Base-by-base conservation (phyloP, 2,888 invertebrate genomes). In the Sialis lutaria region DNA sequence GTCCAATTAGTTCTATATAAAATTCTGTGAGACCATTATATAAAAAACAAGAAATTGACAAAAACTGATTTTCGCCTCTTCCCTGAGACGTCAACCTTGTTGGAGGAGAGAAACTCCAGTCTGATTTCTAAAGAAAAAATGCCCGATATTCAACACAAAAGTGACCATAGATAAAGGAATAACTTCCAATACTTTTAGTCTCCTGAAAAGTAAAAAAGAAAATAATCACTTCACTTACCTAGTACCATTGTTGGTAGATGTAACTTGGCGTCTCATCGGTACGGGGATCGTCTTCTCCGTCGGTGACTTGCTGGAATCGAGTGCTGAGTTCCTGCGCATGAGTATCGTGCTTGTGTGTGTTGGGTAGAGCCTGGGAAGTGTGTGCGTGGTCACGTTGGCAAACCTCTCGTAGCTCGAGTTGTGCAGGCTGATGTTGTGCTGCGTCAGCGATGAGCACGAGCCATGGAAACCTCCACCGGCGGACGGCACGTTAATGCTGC, bases 271-370 rank as follows among this genome's bases (percentile, higher is more conserved):
- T 33, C 55, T 48, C 31, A 48, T 45, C 7, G 57, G 56, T 31
- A 54, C 44, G 30, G 57, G 59, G 6, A 56, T 56, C 31, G 55
- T 55, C n/a, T 51, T 48, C n/a, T 45, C 48, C 32, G 34, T 48
- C 5, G 45, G 47, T 33, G 40, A 40, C 7, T 37, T 13, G 31
- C 34, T 46, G 37, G 49, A 46, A 50, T 64, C 64, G 54, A 68
- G 61, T 13, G 70, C 68, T 44, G 72, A 71, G 57, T 73, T 73
- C 46, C 74, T 59, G 45, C 74, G 62, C 58, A 69, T 72, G 63
- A 73, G 70, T 61, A 74, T 63, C 58, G 70, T 68, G 55, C 72
- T 72, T 44, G 69, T 71, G 55, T 71, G 63, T 46, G 73, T 72
- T 46, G 72, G 65, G 53, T 70, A 61, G 52, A 72, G 57, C 51